Base-by-base conservation (phyloP, 92 coral and sea anemone species). In the Zoanthus solanderi region DNA sequence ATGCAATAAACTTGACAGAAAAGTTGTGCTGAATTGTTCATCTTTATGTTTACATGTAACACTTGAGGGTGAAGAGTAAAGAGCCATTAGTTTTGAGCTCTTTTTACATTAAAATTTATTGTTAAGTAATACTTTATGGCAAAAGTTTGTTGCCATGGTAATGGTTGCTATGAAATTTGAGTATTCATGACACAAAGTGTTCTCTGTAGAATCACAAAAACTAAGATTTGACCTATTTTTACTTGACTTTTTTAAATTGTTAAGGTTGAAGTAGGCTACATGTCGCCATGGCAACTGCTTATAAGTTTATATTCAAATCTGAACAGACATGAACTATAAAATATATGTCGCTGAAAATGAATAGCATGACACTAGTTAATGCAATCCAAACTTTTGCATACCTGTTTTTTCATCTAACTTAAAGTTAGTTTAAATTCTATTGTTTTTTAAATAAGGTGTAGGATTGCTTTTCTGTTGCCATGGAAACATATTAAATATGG, bases 131-230 rank as follows among this genome's bases (percentile, higher is more conserved):
- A 18, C 74, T 69, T 69, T 69, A 29, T 69, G 74, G 74, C 17
- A 69, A 69, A 69, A 69, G 74, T 69, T 69, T 69, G 74, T 69
- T 69, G 74, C 74, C 74, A 69, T 69, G 74, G 74, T n/a, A 69
- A 69, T 69, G 74, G 74, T 69, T 69, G 74, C 74, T 69, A 18
- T 69, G 74, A 69, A 69, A 69, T 29, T 69, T 15, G 31, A 69
- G 74, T 69, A 69, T 29, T 28, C 74, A 15, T 69, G 74, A 69
- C 74, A 69, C 74, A 69, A 69, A 69, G 74, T 69, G 74, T 69
- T 69, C 74, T 69, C 74, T 45, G 23, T 69, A 69, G 74, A 69
- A 69, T 69, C 74, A 69, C 74, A 69, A 69, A 69, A 69, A 69
- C 9, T 69, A 23, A 23, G 23, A 23, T 23, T 23, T 23, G 23